phyloP scores from a whole-genome alignment of 2,888 invertebrate genomes.

The Leptogaster cylindrica region DNA sequence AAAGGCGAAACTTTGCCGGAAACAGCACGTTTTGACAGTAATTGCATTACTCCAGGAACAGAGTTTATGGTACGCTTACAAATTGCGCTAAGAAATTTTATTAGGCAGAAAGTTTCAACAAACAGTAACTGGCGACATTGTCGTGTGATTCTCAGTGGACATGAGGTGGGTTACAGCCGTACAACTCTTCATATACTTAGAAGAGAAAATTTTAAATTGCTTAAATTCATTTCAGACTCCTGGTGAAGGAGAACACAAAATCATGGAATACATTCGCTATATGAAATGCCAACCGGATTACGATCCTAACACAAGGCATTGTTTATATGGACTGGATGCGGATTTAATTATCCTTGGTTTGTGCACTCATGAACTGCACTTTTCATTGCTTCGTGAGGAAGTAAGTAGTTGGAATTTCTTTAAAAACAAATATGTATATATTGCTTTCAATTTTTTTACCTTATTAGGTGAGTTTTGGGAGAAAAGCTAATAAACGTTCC shows the following conservation, averaged over 20 bases:
- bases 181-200: not conserved
- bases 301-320: constrained; percentile 91
- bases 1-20: constrained; percentile 81
- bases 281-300: constrained; percentile 83
- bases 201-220: constrained; percentile 6
- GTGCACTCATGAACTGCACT: constrained; percentile 94
- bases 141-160: constrained; percentile 87
- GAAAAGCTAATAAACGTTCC: constrained; percentile 69
- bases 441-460: too few species aligned
- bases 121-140: constrained; percentile 89
- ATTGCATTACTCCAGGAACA: constrained; percentile 97
- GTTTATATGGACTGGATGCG: constrained; percentile 95
- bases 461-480: constrained; percentile 81
- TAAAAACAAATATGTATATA: constrained; percentile 33
- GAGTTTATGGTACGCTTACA: constrained; percentile 91
- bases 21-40: constrained; percentile 90
- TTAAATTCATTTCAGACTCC: constrained; percentile 70
- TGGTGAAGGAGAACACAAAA: constrained; percentile 98
- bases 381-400: constrained; percentile 93
- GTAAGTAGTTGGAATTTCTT: constrained; percentile 60
- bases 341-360: constrained; percentile 97
- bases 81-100: constrained; percentile 84
- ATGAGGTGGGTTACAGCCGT: constrained; percentile 71
- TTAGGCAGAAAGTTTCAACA: constrained; percentile 80
- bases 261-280: constrained; percentile 97